Evolutionary conservation across 2,888 invertebrate genomes (phyloP).

Genomic region (Acleris emargana): DNA sequence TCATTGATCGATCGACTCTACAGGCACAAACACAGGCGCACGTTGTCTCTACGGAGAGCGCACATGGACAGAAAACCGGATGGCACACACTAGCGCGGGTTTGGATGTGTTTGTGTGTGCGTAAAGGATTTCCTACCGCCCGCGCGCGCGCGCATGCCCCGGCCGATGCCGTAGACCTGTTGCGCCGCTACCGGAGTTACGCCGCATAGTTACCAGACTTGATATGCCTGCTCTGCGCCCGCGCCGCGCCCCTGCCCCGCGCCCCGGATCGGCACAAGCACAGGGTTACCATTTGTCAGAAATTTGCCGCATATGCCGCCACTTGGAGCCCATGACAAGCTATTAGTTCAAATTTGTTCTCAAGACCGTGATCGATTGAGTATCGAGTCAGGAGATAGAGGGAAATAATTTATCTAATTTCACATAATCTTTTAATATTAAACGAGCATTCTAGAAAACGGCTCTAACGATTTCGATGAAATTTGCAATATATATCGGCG

Average conservation of each 20-base stretch:
- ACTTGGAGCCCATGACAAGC: conserved; percentile 22
- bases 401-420: neutral
- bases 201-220: conserved; percentile 83
- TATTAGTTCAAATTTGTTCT: conserved; percentile 30
- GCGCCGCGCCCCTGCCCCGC: conserved; percentile 46
- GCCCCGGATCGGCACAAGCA: conserved; percentile 60
- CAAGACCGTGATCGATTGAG: conserved; percentile 6
- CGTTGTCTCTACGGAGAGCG: conserved; percentile 54
- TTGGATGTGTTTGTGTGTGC: conserved; percentile 66
- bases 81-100: conserved; percentile 65
- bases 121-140: conserved; percentile 80
- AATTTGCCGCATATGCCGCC: conserved; percentile 28
- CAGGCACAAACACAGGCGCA: conserved; percentile 65
- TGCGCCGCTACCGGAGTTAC: conserved; percentile 83
- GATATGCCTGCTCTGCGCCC: conserved; percentile 72
- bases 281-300: conserved; percentile 53
- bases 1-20: conserved; percentile 82
- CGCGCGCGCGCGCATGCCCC: conserved; percentile 56
- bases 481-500: no score
- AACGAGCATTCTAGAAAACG: no score
- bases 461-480: no score
- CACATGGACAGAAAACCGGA: conserved; percentile 77
- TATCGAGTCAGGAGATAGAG: neutral
- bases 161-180: conserved; percentile 80
- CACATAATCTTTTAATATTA: no score